These are phyloP conservation scores for Heteromyza rotundicornis DNA, from an alignment of 2,888 invertebrate species.

Conservation along the genomic window DNA sequence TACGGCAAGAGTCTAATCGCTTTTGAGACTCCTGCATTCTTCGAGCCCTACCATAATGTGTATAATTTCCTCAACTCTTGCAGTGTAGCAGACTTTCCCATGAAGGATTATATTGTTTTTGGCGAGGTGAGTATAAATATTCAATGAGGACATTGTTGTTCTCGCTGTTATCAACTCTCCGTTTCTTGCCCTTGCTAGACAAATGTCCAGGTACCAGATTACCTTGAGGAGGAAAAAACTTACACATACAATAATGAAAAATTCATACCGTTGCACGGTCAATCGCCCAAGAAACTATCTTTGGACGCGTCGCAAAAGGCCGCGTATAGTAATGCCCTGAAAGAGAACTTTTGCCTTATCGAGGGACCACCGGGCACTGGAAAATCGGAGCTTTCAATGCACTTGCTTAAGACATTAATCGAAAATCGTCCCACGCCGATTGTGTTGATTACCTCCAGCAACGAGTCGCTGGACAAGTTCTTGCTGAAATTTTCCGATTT, in stretches of 20 bases:
- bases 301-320: slow-evolving; percentile 73
- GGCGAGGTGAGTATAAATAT: slow-evolving; percentile 63
- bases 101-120: slow-evolving; percentile 73
- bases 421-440: slow-evolving; percentile 71
- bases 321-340: slow-evolving; percentile 74
- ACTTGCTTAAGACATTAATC: slow-evolving; percentile 73
- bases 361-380: slow-evolving; percentile 92
- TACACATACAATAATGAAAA: no score
- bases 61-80: slow-evolving; percentile 72
- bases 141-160: neutral
- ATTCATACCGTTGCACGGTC: slow-evolving; percentile 45
- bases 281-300: no score
- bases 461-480: slow-evolving; percentile 88
- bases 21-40: slow-evolving; percentile 80
- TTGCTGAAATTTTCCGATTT: slow-evolving; percentile 71
- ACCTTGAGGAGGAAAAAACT: slow-evolving; percentile 50
- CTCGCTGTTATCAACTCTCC: no score
- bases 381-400: slow-evolving; percentile 80
- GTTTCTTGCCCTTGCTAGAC: slow-evolving; percentile 23
- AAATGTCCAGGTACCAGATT: slow-evolving; percentile 46
- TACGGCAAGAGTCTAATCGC: slow-evolving; percentile 66
- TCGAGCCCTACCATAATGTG: slow-evolving; percentile 81
- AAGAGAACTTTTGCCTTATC: slow-evolving; percentile 76
- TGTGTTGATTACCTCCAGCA: slow-evolving; percentile 81
- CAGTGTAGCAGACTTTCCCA: slow-evolving; percentile 67